Conservation (phyloP, 1,140 invertebrate genomes). For the Solen grandis region DNA sequence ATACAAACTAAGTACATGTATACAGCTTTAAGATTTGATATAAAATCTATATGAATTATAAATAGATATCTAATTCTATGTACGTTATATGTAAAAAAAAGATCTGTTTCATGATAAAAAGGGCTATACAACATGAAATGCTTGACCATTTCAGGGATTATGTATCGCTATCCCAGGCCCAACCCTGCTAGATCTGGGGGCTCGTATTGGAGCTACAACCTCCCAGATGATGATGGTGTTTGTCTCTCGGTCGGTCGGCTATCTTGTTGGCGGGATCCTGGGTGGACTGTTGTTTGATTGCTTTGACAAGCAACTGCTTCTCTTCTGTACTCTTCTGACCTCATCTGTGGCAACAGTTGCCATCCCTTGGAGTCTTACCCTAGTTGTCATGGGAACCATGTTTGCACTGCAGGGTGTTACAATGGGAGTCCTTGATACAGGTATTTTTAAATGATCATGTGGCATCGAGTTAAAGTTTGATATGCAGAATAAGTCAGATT, state of each 20-base stretch:
- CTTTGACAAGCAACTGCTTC: constrained; percentile 76
- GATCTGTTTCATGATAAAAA: no score
- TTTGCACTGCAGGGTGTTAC: constrained; percentile 78
- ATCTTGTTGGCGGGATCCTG: constrained; percentile 76
- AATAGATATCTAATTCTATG: no score
- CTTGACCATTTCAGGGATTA: constrained; percentile 75
- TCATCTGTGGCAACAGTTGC: constrained; percentile 72
- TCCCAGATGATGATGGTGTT: constrained; percentile 77
- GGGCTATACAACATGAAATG: no score
- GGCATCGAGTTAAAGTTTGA: no score
- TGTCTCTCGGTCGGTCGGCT: constrained; percentile 76
- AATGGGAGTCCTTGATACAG: constrained; percentile 81
- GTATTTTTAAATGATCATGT: constrained; percentile 64
- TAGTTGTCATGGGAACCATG: constrained; percentile 71
- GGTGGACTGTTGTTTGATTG: constrained; percentile 79
- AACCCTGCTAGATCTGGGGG: constrained; percentile 78
- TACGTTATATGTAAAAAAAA: no score
- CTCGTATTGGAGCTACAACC: constrained; percentile 70
- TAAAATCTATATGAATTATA: no score
- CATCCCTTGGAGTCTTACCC: constrained; percentile 74
- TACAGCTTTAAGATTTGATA: no score
- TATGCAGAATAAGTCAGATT: no score
- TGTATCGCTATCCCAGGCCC: constrained; percentile 81
- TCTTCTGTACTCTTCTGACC: constrained; percentile 70
- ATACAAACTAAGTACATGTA: no score